A percentile compares a stretch with the other conserved stretches of the same genome.
phyloP scores from a whole-genome alignment of 1,140 invertebrate species.

The Dermatophagoides farinae region DNA sequence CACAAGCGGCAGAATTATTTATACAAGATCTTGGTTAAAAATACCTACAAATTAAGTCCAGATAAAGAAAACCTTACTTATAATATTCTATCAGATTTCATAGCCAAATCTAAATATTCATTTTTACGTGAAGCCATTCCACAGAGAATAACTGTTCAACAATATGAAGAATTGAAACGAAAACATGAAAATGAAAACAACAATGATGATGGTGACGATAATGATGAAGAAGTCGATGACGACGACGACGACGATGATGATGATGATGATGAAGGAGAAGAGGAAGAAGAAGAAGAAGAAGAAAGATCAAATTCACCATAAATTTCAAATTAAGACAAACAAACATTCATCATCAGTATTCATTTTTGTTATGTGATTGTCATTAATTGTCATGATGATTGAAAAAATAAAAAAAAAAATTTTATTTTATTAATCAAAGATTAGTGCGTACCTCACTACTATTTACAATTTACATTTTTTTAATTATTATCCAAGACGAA shows the following conservation, averaged over 20 bases:
- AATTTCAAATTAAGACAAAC: neutral
- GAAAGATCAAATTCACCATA: neutral
- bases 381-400: too few relatives aligned
- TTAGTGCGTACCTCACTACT: neutral
- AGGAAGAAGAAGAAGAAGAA: neutral
- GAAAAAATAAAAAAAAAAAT: neutral
- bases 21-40: conserved; percentile 14
- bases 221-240: neutral
- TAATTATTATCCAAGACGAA: neutral
- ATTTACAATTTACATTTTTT: neutral
- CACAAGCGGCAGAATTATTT: conserved; percentile 18
- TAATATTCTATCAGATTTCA: conserved; percentile 16
- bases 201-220: neutral
- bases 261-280: neutral
- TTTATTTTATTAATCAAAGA: neutral
- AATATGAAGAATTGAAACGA: conserved; percentile 15
- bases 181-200: neutral
- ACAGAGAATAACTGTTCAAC: conserved; percentile 13
- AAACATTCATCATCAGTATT: too few relatives aligned
- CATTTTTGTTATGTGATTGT: too few relatives aligned
- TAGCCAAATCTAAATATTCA: conserved; percentile 2
- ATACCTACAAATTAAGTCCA: conserved; percentile 12
- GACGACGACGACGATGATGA: neutral
- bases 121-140: conserved; percentile 19
- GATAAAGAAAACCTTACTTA: conserved; percentile 15